Percentiles rank a stretch among this genome's conserved stretches.
These are phyloP conservation scores for Premnoplex brunnescens DNA, from an alignment of 2,797 vertebrate genomes.

Conservation along the genomic window DNA sequence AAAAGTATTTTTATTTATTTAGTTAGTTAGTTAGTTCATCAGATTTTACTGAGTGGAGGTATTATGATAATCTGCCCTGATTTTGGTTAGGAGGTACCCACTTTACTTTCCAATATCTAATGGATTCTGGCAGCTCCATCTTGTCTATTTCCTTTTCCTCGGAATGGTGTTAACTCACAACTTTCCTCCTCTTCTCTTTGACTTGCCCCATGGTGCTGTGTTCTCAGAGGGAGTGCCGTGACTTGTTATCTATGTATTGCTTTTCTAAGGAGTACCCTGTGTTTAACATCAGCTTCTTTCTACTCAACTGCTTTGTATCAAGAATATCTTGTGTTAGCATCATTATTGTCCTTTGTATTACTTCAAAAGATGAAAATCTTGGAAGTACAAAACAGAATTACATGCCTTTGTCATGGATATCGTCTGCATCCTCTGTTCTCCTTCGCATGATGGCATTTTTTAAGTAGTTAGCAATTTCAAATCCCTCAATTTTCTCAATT, in stretches of 20 bases:
- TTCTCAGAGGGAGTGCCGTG: accelerated
- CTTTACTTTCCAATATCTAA: background rate
- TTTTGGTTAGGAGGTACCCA: background rate
- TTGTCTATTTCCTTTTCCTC: background rate
- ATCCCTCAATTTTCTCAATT: background rate
- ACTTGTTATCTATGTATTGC: background rate
- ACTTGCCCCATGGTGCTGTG: background rate
- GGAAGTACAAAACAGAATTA: background rate
- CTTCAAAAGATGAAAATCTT: background rate
- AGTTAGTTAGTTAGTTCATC: background rate
- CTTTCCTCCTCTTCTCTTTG: background rate
- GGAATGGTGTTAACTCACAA: accelerated
- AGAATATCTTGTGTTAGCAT: background rate
- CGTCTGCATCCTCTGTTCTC: background rate
- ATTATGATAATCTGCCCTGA: background rate
- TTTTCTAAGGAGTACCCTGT: background rate
- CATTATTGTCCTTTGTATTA: background rate
- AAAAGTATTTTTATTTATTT: background rate
- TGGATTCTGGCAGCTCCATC: background rate
- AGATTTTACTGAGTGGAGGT: background rate
- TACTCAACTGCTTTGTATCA: background rate
- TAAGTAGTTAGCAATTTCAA: background rate
- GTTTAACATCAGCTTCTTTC: background rate
- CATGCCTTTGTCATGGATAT: background rate
- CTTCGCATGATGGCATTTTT: background rate